These are phyloP conservation scores for Diarsia brunnea DNA, from an alignment of 2,888 invertebrate species.

Conservation along the genomic window DNA sequence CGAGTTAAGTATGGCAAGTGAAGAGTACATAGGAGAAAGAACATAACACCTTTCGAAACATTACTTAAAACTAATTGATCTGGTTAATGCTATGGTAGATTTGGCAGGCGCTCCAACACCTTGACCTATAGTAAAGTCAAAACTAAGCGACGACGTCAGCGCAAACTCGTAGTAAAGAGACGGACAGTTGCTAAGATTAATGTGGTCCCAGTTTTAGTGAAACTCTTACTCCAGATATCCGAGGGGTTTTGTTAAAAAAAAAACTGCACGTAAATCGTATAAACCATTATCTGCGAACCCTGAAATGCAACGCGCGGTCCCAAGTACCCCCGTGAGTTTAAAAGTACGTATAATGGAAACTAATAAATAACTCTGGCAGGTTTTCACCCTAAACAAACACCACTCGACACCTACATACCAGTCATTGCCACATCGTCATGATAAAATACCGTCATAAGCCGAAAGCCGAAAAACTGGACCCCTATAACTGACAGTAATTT, in stretches of 20 bases:
- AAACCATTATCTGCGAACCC: constrained; percentile 59
- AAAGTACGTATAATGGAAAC: constrained; percentile 66
- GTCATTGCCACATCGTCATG: constrained; percentile 79
- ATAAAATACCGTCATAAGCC: constrained; percentile 87
- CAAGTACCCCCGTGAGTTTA: constrained; percentile 59
- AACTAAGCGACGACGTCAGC: constrained; percentile 38
- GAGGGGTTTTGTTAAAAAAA: constrained; percentile 68
- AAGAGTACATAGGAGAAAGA: too few species aligned
- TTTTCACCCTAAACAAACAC: constrained; percentile 72
- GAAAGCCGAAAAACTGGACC: constrained; percentile 88
- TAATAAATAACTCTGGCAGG: constrained; percentile 66
- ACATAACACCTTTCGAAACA: too few species aligned
- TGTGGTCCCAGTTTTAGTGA: constrained; percentile 82
- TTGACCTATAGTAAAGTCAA: constrained; percentile 20
- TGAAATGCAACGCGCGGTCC: constrained; percentile 41
- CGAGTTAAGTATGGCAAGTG: too few species aligned
- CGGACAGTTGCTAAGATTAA: constrained; percentile 83
- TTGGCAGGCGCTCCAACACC: too few species aligned
- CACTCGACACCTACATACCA: constrained; percentile 69
- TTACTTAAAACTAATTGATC: too few species aligned
- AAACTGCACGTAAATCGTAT: constrained; percentile 61
- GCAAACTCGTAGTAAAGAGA: constrained; percentile 72
- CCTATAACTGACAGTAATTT: constrained; percentile 86
- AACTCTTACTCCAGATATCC: constrained; percentile 79
- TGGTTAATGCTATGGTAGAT: too few species aligned